A percentile compares a stretch with the other conserved stretches of the same genome.
Conservation (phyloP, 2,888 invertebrate species). For the Brenthis daphne region DNA sequence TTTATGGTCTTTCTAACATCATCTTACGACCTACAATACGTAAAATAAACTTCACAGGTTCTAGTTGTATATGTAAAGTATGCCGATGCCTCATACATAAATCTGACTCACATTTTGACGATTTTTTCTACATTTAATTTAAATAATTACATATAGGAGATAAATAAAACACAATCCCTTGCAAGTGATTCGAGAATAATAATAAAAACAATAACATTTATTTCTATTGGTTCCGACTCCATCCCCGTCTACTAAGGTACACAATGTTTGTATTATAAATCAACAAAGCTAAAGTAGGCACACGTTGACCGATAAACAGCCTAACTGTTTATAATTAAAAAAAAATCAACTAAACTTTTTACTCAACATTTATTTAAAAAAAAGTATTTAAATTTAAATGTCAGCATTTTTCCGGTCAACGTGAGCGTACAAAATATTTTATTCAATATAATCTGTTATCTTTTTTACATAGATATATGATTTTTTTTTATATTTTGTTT, state of each 20-base stretch:
- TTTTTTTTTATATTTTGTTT: constrained; percentile 70
- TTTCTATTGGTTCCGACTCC: constrained; percentile 78
- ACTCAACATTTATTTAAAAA: constrained; percentile 34
- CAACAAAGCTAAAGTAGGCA: constrained; percentile 68
- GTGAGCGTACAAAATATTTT: constrained; percentile 65
- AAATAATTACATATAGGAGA: constrained; percentile 7
- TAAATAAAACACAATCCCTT: constrained; percentile 72
- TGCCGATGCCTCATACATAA: no score
- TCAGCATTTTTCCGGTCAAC: constrained; percentile 51
- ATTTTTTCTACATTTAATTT: no score
- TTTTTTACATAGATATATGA: constrained; percentile 55
- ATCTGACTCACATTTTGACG: no score
- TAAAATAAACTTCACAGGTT: no score
- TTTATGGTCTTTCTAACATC: no score
- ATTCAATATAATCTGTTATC: constrained; percentile 44
- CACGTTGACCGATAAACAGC: constrained; percentile 53
- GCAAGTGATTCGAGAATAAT: constrained; percentile 82
- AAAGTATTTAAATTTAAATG: constrained; percentile 20
- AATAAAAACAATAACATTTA: constrained; percentile 81
- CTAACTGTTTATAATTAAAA: constrained; percentile 9
- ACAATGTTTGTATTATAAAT: constrained; percentile 70
- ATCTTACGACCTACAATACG: no score
- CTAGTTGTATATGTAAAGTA: no score
- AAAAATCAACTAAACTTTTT: constrained; percentile 7
- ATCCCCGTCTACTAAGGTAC: constrained; percentile 75